Percentiles rank a stretch among this genome's conserved stretches.
These are phyloP conservation scores for Anthoscopus minutus DNA, from an alignment of 2,113 vertebrate genomes.

Conservation along the genomic window DNA sequence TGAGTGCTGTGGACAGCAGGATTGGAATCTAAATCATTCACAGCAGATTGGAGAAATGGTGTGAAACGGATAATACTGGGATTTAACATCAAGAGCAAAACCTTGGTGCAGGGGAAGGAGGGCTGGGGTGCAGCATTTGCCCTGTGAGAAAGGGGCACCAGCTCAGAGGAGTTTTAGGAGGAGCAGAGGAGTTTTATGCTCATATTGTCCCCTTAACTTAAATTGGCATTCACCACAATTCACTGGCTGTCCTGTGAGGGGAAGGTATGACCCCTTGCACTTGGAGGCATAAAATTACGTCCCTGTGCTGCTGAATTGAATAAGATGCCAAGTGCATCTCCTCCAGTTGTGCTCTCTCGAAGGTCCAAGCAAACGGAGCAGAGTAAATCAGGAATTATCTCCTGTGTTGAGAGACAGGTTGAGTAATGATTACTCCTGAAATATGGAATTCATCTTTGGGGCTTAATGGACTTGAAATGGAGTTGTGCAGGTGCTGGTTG, in stretches of 20 bases:
- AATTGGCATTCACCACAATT: background rate
- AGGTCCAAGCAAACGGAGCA: constrained; percentile 14
- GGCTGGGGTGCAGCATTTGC: background rate
- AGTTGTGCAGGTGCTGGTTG: background rate
- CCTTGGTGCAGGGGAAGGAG: fast-evolving
- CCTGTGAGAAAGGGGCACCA: background rate
- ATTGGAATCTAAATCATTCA: background rate
- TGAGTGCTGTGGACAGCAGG: fast-evolving
- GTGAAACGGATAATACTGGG: background rate
- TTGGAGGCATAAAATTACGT: background rate
- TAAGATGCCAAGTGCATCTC: background rate
- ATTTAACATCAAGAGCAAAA: fast-evolving
- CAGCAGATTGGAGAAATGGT: background rate
- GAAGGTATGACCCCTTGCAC: background rate
- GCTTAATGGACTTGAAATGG: background rate
- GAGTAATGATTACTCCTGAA: constrained; percentile 25
- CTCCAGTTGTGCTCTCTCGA: background rate
- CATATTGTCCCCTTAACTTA: background rate
- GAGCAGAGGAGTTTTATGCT: background rate
- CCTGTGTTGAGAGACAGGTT: background rate
- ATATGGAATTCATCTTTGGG: background rate
- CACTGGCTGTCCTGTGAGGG: background rate
- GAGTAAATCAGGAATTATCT: constrained; percentile 20
- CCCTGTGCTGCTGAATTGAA: fast-evolving
- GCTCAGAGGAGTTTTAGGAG: too few species aligned